Evolutionary conservation across 2,888 invertebrate species (phyloP).

Genomic region (Napeogenes inachia): DNA sequence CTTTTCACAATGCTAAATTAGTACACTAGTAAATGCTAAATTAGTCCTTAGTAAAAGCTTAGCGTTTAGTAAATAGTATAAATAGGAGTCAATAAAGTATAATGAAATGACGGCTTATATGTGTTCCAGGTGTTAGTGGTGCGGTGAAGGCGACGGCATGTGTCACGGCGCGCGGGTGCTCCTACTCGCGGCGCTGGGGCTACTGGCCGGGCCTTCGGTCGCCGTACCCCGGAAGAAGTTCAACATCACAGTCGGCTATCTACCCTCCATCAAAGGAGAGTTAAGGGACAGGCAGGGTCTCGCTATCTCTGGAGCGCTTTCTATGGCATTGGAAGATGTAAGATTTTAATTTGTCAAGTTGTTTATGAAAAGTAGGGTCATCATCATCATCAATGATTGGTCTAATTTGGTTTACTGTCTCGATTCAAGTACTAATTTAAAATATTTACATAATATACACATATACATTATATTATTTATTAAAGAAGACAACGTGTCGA

Average conservation of each 20-base stretch:
- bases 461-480: too few relatives aligned
- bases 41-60: too few relatives aligned
- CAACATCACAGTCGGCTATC: slow-evolving; percentile 88
- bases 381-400: background rate
- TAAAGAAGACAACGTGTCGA: too few relatives aligned
- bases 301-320: slow-evolving; percentile 92
- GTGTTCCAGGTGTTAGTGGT: slow-evolving; percentile 48
- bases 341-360: slow-evolving; percentile 13
- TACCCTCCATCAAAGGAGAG: slow-evolving; percentile 88
- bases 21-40: too few relatives aligned
- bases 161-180: slow-evolving; percentile 81
- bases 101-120: background rate
- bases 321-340: slow-evolving; percentile 92
- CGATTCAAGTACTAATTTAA: too few relatives aligned
- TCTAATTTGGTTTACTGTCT: too few relatives aligned
- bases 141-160: slow-evolving; percentile 79
- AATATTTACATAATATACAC: too few relatives aligned
- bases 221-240: slow-evolving; percentile 58
- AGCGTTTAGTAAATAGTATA: too few relatives aligned
- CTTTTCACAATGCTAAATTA: too few relatives aligned
- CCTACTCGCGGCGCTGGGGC: slow-evolving; percentile 80
- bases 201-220: slow-evolving; percentile 74
- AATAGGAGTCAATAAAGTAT: too few relatives aligned
- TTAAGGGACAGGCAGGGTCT: slow-evolving; percentile 89
- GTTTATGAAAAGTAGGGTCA: background rate